These are phyloP conservation scores for Ypsolopha scabrella DNA, from an alignment of 2,888 invertebrate species.

Conservation along the genomic window DNA sequence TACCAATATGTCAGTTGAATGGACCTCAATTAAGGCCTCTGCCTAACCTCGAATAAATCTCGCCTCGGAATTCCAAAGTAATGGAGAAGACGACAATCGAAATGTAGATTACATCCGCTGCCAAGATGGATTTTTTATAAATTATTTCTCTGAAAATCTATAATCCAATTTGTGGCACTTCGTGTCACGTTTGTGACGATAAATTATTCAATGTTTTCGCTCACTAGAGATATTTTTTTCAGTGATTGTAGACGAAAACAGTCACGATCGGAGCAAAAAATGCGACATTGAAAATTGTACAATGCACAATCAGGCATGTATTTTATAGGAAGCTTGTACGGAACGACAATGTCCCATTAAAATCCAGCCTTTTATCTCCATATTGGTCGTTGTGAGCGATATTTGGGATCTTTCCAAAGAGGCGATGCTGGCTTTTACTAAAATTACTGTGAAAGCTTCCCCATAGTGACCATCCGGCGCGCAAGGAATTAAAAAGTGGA, in stretches of 20 bases:
- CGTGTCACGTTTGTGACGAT: constrained; percentile 28
- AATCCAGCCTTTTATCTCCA: constrained; percentile 37
- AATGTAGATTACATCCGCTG: constrained; percentile 40
- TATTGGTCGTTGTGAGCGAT: constrained; percentile 27
- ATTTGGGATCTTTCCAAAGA: constrained; percentile 42
- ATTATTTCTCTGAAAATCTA: constrained; percentile 27
- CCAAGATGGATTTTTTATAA: constrained; percentile 24
- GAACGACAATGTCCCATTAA: constrained; percentile 20
- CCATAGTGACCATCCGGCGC: constrained; percentile 15
- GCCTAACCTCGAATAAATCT: constrained; percentile 37
- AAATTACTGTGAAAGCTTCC: constrained; percentile 31
- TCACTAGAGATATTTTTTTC: constrained; percentile 10
- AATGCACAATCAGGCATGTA: constrained; percentile 1
- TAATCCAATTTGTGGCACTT: constrained; percentile 25
- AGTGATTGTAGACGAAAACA: constrained; percentile 7
- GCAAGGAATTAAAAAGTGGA: constrained; percentile 6
- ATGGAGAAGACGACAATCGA: constrained; percentile 33
- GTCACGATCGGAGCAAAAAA: constrained; percentile 1
- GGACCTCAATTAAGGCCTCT: constrained; percentile 46
- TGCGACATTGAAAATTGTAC: constrained; percentile 1
- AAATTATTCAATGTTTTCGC: constrained; percentile 9
- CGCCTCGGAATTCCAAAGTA: constrained; percentile 31
- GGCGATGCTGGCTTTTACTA: constrained; percentile 51
- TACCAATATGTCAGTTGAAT: constrained; percentile 51
- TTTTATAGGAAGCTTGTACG: constrained; percentile 2